Conservation (phyloP, 1,140 invertebrate species). For the Scylla paramamosain region DNA sequence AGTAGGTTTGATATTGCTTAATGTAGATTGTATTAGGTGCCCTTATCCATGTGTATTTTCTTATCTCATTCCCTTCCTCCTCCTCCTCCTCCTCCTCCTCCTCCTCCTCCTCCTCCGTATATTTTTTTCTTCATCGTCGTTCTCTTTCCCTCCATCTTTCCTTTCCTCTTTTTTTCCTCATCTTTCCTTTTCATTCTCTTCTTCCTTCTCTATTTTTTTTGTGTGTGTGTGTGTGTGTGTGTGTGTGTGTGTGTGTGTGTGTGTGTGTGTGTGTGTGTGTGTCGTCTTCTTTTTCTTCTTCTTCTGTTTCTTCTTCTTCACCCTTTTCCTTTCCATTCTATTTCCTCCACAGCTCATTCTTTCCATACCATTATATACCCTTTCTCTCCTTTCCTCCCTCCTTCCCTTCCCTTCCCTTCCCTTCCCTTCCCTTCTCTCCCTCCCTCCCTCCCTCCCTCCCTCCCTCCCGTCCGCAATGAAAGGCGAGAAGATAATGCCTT, state of each 20-base stretch:
- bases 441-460: background rate
- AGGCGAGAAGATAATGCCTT: background rate
- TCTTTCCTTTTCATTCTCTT: background rate
- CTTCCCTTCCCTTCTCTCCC: background rate
- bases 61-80: too few species aligned
- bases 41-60: too few species aligned
- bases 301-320: background rate
- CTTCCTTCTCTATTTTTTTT: background rate
- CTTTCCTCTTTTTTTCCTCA: background rate
- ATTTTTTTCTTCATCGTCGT: background rate
- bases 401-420: background rate
- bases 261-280: slow-evolving; percentile 39
- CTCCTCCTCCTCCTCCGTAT: background rate
- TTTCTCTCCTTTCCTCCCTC: background rate
- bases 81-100: background rate
- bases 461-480: background rate
- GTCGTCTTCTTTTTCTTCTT: background rate
- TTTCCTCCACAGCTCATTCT: background rate
- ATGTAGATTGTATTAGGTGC: too few species aligned
- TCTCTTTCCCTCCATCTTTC: background rate
- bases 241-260: slow-evolving; percentile 24
- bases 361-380: too few species aligned
- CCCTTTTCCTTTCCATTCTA: background rate
- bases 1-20: too few species aligned
- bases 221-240: slow-evolving; percentile 39